Evolutionary conservation across 2,888 invertebrate genomes (phyloP).

Genomic region (Strigamia crassipes): DNA sequence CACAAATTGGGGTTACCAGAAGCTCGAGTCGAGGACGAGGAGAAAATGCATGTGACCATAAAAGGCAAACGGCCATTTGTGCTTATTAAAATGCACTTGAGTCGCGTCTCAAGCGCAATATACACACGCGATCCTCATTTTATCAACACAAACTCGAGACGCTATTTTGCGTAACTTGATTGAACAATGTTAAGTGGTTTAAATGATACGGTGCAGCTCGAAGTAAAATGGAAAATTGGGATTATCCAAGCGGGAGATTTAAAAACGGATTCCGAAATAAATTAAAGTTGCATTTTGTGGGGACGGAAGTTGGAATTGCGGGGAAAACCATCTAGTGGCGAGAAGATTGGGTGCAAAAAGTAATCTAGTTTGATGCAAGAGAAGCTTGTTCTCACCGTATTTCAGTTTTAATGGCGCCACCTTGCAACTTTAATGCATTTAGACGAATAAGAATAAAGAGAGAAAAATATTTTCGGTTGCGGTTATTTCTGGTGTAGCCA

Average conservation of each 20-base stretch:
- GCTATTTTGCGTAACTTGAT: too few species aligned
- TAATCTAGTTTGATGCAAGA: not conserved
- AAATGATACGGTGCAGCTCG: too few species aligned
- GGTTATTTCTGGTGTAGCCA: not conserved
- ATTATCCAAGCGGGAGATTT: not conserved
- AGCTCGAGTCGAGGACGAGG: not conserved
- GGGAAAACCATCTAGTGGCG: not conserved
- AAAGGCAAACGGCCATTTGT: not conserved
- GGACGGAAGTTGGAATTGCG: not conserved
- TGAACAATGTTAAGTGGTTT: too few species aligned
- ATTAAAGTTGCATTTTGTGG: not conserved
- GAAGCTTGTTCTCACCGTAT: not conserved
- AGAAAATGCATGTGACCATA: not conserved
- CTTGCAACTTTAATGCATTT: not conserved
- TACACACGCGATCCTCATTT: not conserved
- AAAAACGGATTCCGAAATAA: not conserved
- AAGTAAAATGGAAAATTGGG: too few species aligned
- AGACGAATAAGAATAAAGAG: not conserved
- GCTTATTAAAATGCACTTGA: slow-evolving; percentile 19
- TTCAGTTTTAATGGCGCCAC: not conserved
- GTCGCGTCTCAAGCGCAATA: not conserved
- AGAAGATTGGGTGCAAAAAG: not conserved
- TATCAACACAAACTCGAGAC: too few species aligned
- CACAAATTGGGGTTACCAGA: slow-evolving; percentile 1
- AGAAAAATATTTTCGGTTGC: not conserved